Percentiles rank a stretch among this genome's conserved stretches.
phyloP scores from a whole-genome alignment of 2,113 vertebrate species.

The Sinocyclocheilus rhinocerous region DNA sequence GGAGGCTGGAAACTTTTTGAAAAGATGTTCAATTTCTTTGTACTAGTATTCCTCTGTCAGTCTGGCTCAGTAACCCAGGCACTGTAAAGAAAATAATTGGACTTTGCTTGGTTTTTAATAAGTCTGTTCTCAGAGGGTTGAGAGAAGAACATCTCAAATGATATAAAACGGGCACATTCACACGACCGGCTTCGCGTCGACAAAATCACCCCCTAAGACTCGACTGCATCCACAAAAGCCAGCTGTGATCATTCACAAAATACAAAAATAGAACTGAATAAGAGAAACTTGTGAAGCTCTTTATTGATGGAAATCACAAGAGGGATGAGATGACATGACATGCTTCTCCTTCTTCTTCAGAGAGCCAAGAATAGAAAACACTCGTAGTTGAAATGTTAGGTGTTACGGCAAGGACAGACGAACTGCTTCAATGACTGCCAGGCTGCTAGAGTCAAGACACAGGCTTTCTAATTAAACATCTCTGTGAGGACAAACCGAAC shows the following conservation, averaged over 20 bases:
- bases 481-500: conserved; percentile 11
- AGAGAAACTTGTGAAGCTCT: neutral
- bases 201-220: neutral
- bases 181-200: neutral
- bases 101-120: conserved; percentile 20
- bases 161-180: neutral
- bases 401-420: neutral
- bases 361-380: neutral
- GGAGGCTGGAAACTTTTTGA: conserved; percentile 55
- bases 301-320: neutral
- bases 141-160: neutral
- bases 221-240: neutral
- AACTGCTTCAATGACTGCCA: neutral
- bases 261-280: neutral
- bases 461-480: conserved; percentile 50
- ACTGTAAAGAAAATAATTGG: conserved; percentile 28
- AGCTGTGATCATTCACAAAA: conserved; percentile 21
- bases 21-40: conserved; percentile 5
- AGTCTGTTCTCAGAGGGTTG: neutral
- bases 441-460: conserved; percentile 4
- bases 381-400: neutral
- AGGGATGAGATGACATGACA: neutral
- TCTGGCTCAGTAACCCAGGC: neutral
- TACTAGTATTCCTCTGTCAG: neutral
- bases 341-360: neutral